Evolutionary conservation across 2,888 invertebrate genomes (phyloP).

Genomic region (Perizoma flavofasciatum): DNA sequence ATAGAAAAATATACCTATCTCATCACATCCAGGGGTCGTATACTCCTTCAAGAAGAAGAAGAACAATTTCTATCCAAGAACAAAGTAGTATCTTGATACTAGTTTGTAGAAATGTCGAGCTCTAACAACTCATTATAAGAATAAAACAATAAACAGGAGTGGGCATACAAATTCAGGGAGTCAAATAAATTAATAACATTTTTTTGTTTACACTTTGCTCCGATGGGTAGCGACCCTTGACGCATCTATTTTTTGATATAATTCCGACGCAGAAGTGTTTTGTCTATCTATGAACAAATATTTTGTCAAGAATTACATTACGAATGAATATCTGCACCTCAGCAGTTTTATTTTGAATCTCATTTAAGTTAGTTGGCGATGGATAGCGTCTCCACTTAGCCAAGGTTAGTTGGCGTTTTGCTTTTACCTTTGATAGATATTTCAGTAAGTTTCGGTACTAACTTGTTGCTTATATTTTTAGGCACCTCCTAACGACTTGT

Average conservation of each 20-base stretch:
- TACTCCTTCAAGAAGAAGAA: too few species aligned
- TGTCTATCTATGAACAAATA: background rate
- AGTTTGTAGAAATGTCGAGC: background rate
- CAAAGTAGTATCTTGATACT: too few species aligned
- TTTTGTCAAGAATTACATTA: conserved; percentile 3
- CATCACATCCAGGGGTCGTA: conserved; percentile 10
- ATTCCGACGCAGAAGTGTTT: background rate
- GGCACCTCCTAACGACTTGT: background rate
- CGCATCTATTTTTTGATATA: conserved; percentile 14
- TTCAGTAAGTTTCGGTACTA: conserved; percentile 14
- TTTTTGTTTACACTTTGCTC: background rate
- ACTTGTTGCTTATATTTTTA: background rate
- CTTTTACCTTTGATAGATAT: conserved; percentile 7
- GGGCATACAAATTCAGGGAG: conserved; percentile 12
- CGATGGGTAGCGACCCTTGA: background rate
- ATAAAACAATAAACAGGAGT: background rate
- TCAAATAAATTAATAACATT: background rate
- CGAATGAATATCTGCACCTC: conserved; percentile 7
- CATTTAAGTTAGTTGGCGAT: background rate
- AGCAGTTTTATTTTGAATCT: conserved; percentile 1
- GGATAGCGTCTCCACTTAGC: background rate
- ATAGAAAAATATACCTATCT: conserved; percentile 24
- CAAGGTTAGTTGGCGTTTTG: conserved; percentile 3
- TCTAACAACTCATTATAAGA: background rate
- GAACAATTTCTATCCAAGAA: too few species aligned